These are phyloP conservation scores for Linepithema humile DNA, from an alignment of 1,140 invertebrate genomes.

Conservation along the genomic window DNA sequence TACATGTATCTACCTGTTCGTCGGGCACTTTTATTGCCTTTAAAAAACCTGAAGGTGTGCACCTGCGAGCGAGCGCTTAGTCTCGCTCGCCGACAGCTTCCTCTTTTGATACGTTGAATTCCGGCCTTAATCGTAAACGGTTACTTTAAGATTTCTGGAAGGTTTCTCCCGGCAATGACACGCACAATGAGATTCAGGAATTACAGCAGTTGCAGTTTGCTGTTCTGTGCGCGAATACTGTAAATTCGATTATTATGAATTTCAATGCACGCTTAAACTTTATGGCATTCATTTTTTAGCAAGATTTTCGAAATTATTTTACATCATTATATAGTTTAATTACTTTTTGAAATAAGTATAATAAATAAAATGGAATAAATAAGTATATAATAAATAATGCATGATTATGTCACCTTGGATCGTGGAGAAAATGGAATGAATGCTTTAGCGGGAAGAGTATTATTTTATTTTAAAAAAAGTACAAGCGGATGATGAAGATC, in stretches of 20 bases:
- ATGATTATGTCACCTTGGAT: background rate
- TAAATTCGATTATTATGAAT: conserved; percentile 20
- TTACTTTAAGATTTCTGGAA: background rate
- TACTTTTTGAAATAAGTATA: conserved; percentile 2
- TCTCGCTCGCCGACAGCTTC: conserved; percentile 50
- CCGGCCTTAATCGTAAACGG: conserved; percentile 26
- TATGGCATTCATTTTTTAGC: background rate
- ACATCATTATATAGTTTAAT: no score
- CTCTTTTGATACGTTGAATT: conserved; percentile 32
- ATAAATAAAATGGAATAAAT: background rate
- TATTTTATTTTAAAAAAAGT: conserved; percentile 13
- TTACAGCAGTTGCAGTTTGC: conserved; percentile 35
- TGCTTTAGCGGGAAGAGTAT: background rate
- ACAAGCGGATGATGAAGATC: background rate
- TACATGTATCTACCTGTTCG: background rate
- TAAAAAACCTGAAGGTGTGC: conserved; percentile 24
- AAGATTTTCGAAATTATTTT: background rate
- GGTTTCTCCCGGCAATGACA: conserved; percentile 32
- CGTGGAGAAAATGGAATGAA: no score
- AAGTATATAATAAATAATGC: no score
- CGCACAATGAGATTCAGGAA: conserved; percentile 34
- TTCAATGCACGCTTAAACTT: background rate
- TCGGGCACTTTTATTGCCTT: conserved; percentile 40
- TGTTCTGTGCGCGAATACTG: background rate
- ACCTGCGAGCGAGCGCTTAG: conserved; percentile 45